Percentiles rank a stretch among this genome's conserved stretches.
Conservation (phyloP, 2,888 invertebrate species). For the Oscheius sp. region DNA sequence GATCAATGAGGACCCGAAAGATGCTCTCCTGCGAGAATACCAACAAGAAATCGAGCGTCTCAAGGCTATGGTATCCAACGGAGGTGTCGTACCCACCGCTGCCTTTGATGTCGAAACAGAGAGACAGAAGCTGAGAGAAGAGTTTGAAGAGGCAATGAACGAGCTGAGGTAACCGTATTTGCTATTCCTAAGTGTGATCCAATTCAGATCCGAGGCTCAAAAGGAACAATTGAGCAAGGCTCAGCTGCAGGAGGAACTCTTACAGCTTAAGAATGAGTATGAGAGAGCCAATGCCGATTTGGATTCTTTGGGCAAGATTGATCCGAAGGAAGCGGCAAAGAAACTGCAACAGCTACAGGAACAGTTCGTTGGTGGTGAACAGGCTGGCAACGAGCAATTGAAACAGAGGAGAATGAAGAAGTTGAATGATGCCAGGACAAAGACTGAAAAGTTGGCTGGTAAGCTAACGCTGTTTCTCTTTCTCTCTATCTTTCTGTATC, state of each 20-base stretch:
- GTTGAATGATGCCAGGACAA: conserved; percentile 81
- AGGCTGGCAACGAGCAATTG: conserved; percentile 79
- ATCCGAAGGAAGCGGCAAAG: conserved; percentile 67
- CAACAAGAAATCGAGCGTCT: conserved; percentile 86
- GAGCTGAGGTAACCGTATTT: conserved; percentile 74
- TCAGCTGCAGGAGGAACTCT: conserved; percentile 79
- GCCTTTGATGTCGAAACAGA: conserved; percentile 73
- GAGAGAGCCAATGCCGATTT: conserved; percentile 73
- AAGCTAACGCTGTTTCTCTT: neutral
- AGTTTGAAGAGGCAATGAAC: conserved; percentile 79
- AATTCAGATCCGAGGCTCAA: conserved; percentile 74
- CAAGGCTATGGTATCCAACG: conserved; percentile 76
- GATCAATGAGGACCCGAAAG: conserved; percentile 98
- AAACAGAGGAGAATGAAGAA: conserved; percentile 81
- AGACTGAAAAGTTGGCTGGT: conserved; percentile 74
- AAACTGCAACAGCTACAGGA: conserved; percentile 80
- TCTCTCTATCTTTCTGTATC: too few species aligned
- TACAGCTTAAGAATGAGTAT: conserved; percentile 78
- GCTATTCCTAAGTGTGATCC: neutral
- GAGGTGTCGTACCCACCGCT: conserved; percentile 29
- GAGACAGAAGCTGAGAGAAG: conserved; percentile 76
- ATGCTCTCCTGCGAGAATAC: conserved; percentile 92
- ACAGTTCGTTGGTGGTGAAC: conserved; percentile 85
- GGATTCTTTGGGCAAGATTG: conserved; percentile 45
- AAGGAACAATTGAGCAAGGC: conserved; percentile 76